Base-by-base conservation (phyloP, 2,797 vertebrate species). In the Smutsia temminckii region DNA sequence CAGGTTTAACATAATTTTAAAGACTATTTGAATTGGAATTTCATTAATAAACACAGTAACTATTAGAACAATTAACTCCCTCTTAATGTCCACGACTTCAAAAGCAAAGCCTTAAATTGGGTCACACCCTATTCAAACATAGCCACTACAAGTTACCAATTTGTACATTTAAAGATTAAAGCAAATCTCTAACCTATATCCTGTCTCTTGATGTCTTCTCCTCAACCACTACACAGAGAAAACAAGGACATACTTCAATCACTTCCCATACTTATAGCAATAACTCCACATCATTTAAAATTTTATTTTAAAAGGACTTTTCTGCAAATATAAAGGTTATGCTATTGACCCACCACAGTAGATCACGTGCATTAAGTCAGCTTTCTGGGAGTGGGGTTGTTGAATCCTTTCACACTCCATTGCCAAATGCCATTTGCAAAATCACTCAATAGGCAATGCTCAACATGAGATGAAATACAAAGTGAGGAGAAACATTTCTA, bases 301-400 rank as follows among this genome's bases (percentile, higher is more conserved):
- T 91, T 94, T 84, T 90, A 23, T 71, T 90, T 83, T 80, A 8
- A 63, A 79, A 40, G 59, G 23, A 16, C 63, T 89, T 71, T 59
- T 64, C 55, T 95, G 78, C 42, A 40, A 89, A 64, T 57, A 64
- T 29, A 85, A 95, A 96, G 55, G 72, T 87, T 61, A 87, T 57
- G 34, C 61, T 92, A 77, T 34, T 92, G 94, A 92, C 68, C 25
- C 10, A 17, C 34, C 75, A 92, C 25, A 79, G 80, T 53, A 49
- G 61, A 80, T 91, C 72, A 57, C 7, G n/a, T 37, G 40, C 34
- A 88, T 8, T 71, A 80, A 87, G 68, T 57, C 25, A 49, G 29
- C 25, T 85, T 81, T 87, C 77, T 74, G 40, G 42, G 32, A 69
- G 9, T 49, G 21, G 46, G 23, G 63, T n/a, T 85, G 55, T n/a